phyloP scores from a whole-genome alignment of 2,797 vertebrate genomes.

The Acanthurus tractus region DNA sequence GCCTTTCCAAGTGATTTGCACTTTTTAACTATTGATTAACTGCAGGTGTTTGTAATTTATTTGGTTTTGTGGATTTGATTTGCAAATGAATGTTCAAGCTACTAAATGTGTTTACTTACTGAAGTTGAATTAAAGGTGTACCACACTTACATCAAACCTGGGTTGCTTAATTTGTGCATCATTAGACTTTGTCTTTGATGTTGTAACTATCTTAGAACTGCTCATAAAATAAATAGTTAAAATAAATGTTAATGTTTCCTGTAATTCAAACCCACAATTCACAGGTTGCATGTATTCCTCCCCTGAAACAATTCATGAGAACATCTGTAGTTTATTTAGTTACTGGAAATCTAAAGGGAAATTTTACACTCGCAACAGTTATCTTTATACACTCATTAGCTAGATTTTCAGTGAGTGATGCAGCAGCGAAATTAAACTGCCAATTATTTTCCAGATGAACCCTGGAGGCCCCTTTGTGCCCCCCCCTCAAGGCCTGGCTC shows the following conservation, averaged over 20 bases:
- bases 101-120: constrained; percentile 64
- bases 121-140: constrained; percentile 72
- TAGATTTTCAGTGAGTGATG: constrained; percentile 39
- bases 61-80: constrained; percentile 53
- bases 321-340: constrained; percentile 37
- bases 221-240: constrained; percentile 8
- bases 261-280: neutral
- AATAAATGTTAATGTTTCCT: too few species aligned
- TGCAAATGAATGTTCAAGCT: constrained; percentile 62
- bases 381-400: constrained; percentile 40
- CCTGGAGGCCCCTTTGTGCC: constrained; percentile 37
- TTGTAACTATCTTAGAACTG: constrained; percentile 6
- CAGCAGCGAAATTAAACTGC: constrained; percentile 57
- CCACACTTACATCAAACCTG: constrained; percentile 35
- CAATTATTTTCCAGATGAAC: constrained; percentile 55
- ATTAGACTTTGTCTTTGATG: neutral
- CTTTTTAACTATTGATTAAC: constrained; percentile 66
- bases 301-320: constrained; percentile 21
- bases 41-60: constrained; percentile 64
- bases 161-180: constrained; percentile 5
- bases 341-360: constrained; percentile 33
- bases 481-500: constrained; percentile 23
- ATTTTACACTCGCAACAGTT: constrained; percentile 36
- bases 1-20: constrained; percentile 61
- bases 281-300: neutral